Conservation (phyloP, 2,888 invertebrate genomes). For the Apamea anceps region DNA sequence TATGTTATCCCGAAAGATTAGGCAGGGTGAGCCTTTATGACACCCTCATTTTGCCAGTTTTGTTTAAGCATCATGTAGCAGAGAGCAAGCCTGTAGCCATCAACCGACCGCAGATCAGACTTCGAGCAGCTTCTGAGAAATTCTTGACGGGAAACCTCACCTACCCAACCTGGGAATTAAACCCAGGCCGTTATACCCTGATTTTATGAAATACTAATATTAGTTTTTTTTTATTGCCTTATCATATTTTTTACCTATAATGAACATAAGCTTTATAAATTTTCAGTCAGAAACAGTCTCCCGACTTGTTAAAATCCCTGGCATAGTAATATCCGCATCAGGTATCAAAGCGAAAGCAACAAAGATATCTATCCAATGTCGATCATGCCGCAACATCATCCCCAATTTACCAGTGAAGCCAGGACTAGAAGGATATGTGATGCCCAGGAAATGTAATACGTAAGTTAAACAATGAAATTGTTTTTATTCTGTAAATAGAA, state of each 20-base stretch:
- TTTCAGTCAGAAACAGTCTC: constrained; percentile 97
- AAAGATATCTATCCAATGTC: constrained; percentile 98
- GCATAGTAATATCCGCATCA: constrained; percentile 98
- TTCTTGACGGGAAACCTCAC: not conserved
- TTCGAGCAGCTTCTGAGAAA: not conserved
- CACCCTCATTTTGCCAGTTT: not conserved
- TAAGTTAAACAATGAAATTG: constrained; percentile 86
- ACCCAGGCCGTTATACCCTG: not conserved
- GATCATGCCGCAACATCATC: constrained; percentile 97
- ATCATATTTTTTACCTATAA: not conserved
- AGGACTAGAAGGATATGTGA: constrained; percentile 98
- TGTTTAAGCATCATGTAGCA: not conserved
- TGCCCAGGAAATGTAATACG: constrained; percentile 98
- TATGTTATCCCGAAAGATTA: not conserved
- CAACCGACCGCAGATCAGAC: not conserved
- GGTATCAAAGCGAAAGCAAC: constrained; percentile 99
- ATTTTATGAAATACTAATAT: not conserved
- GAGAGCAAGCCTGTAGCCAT: not conserved
- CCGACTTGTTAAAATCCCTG: constrained; percentile 97
- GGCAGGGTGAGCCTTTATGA: not conserved
- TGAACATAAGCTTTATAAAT: not conserved
- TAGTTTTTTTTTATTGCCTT: not conserved
- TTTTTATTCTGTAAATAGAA: too few species aligned
- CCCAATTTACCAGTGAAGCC: constrained; percentile 97
- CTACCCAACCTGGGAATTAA: not conserved